Evolutionary conservation across 1,140 invertebrate genomes (phyloP), one percentile per base, ranked within the genome.

Genomic region (Nixonia krombeini): DNA sequence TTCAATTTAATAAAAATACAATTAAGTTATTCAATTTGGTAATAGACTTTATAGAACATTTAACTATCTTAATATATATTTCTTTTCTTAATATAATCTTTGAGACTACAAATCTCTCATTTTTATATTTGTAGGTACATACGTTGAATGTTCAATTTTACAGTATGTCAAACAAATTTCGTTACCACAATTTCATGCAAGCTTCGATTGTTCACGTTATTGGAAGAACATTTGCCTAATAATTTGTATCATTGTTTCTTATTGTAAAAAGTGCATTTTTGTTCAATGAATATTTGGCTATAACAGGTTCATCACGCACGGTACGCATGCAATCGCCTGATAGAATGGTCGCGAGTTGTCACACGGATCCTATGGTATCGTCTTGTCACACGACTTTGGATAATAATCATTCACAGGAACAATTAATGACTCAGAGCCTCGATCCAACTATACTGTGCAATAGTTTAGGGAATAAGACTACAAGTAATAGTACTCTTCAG

Each of bases 321-420:
- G 64, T 78, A 81, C 75, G 90, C 86, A 83, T 86, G 26, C 83
- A 86, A n/a, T 92, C 91, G 0, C 91, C 91, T 0, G 91, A 92
- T 72, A 87, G 90, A 23, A 91, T 93, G 85, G 83, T 88, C 1
- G 86, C 88, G 7, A 92, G 91, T 72, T 92, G 88, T 82, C 91
- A 92, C 44, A 80, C 75, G 2, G 79, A 81, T 15, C 51, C 77
- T 7, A 85, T 83, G 76, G 52, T 81, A 12, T 75, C 81, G 9
- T 79, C 81, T n/a, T 75, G 73, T 58, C 58, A 84, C 67, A 59
- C 81, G 35, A 65, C 70, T n/a, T 47, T 79, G 21, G 64, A 52
- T 33, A 59, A 67, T 2, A 73, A 78, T 15, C 77, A 85, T 6
- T 49, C 23, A 0, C 51, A 55, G 6, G 86, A 87, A 42, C 61